Evolutionary conservation across 2,797 vertebrate species (phyloP), one percentile per base, ranked within the genome.

Genomic region (Pitangus sulphuratus): DNA sequence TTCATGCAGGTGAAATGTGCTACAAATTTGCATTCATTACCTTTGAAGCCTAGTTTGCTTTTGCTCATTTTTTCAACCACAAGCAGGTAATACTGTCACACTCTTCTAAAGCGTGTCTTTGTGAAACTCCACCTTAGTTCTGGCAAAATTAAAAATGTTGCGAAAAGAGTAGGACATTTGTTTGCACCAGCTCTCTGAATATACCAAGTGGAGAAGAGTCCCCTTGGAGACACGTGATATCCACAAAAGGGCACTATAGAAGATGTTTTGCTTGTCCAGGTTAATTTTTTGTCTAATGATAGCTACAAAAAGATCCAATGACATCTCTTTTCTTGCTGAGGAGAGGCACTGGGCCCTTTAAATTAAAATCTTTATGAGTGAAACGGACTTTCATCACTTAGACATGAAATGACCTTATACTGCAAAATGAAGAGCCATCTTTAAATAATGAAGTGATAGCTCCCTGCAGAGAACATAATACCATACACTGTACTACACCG

Each of bases 341-440:
- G 91, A 97, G 83, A 94, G 9, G 91, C 20, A 50, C 86, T 92
- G 94, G 87, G 89, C 84, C 87, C 86, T 96, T 97, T 87, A 97
- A 97, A 98, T 97, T 96, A 97, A 97, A 96, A 96, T 92, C 94
- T 97, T 97, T 95, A 93, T 93, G 74, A 53, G 87, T 64, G 89
- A 97, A 95, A 95, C 79, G 56, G 95, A 82, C 74, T 97, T 97
- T 82, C 91, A 97, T 97, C 95, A 94, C 92, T 94, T 91, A 90
- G 57, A 94, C 1, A 2, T 96, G 92, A 96, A 98, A 97, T 95
- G 96, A 98, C 97, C 96, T 97, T 94, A 97, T 33, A 9, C 91
- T 95, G 95, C 92, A 94, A 97, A 98, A 97, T 95, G 94, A 91
- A 97, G 97, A 98, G 79, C 64, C 89, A 81, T 95, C 96, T 97